phyloP scores from a whole-genome alignment of 2,888 invertebrate species.

The Aproaerema taeniolella region DNA sequence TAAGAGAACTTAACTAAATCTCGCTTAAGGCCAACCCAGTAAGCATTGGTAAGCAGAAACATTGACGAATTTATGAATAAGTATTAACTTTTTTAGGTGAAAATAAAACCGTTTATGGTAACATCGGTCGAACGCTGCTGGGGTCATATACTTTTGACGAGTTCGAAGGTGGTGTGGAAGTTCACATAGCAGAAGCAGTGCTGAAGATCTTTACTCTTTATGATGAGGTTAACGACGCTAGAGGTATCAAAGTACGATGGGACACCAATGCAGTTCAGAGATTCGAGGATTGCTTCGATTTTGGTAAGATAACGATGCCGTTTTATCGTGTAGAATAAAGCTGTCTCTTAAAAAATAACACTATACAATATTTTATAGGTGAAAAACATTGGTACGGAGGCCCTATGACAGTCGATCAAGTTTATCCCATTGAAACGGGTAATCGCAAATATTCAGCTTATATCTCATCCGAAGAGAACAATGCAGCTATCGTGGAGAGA shows the following conservation, averaged over 20 bases:
- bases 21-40: too few species aligned
- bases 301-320: constrained; percentile 37
- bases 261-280: constrained; percentile 45
- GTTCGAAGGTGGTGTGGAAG: constrained; percentile 44
- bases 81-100: constrained; percentile 27
- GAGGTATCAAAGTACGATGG: constrained; percentile 58
- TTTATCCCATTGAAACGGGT: constrained; percentile 79
- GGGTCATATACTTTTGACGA: constrained; percentile 40
- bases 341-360: background rate
- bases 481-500: constrained; percentile 79
- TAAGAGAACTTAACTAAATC: too few species aligned
- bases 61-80: background rate
- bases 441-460: constrained; percentile 72
- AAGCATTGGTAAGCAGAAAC: too few species aligned
- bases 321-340: background rate
- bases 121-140: constrained; percentile 54
- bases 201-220: constrained; percentile 46
- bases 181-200: constrained; percentile 43
- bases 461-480: constrained; percentile 68
- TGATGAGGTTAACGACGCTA: constrained; percentile 37
- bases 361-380: constrained; percentile 38
- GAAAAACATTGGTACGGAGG: constrained; percentile 82
- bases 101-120: constrained; percentile 35
- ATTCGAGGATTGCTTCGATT: constrained; percentile 69
- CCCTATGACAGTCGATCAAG: constrained; percentile 76